Evolutionary conservation across 2,797 vertebrate genomes (phyloP).

Genomic region (Loris lydekkerianus): DNA sequence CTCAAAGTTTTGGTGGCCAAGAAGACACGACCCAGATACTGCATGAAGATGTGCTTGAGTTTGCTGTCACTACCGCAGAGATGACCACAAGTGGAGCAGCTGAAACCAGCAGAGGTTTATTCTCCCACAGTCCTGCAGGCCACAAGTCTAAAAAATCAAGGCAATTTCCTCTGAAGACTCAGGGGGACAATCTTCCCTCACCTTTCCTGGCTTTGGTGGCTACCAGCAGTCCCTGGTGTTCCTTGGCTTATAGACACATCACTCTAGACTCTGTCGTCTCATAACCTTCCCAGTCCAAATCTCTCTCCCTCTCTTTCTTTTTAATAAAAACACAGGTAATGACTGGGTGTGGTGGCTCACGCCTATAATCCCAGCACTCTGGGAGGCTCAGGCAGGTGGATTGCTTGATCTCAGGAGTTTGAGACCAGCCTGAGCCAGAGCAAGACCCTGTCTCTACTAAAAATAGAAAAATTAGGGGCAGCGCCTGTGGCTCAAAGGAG

Average conservation of each 20-base stretch:
- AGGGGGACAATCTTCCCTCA: fast-evolving
- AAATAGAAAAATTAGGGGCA: too few relatives aligned
- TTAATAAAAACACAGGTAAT: too few relatives aligned
- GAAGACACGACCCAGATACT: fast-evolving
- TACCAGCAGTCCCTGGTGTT: fast-evolving
- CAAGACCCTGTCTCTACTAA: too few relatives aligned
- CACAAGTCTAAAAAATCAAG: background rate
- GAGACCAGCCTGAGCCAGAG: too few relatives aligned
- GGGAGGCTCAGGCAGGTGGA: too few relatives aligned
- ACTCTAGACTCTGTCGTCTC: too few relatives aligned
- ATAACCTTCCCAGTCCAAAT: too few relatives aligned
- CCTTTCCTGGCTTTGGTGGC: fast-evolving
- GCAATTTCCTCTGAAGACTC: fast-evolving
- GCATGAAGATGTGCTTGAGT: too few relatives aligned
- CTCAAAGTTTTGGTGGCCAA: background rate
- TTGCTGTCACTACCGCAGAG: background rate
- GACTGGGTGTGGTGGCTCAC: too few relatives aligned
- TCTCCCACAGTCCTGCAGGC: fast-evolving
- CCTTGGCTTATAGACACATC: fast-evolving
- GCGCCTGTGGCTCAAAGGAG: too few relatives aligned
- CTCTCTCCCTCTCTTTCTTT: background rate
- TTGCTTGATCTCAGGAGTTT: too few relatives aligned
- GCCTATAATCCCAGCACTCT: too few relatives aligned
- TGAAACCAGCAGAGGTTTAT: fast-evolving
- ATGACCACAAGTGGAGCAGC: fast-evolving